Evolutionary conservation across 2,888 invertebrate species (phyloP), one percentile per base, ranked within the genome.

Genomic region (Lacanobia wlatinum): DNA sequence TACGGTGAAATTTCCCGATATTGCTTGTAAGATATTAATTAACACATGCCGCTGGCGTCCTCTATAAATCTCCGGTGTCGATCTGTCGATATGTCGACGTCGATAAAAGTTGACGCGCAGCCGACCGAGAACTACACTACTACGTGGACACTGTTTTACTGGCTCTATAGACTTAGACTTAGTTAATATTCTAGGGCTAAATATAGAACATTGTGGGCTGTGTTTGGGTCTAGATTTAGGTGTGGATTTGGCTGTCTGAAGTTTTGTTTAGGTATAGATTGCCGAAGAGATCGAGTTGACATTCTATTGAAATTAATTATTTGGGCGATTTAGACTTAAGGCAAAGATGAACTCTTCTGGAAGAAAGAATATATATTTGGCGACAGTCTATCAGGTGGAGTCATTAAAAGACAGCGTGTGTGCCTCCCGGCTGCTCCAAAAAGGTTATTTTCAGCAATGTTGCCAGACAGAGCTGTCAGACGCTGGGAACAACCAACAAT

Each of bases 21-120:
- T 86, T 84, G 84, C 90, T 92, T 88, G 91, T 92, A 88, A 89
- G 87, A 87, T 87, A 92, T 93, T 94, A 94, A 94, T 94, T 94
- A 94, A 94, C 94, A 94, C 94, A 92, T 93, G 91, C 90, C 88
- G 81, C 81, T 82, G 87, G 85, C 84, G 89, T 87, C 91, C 87
- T 89, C 90, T 91, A 93, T 94, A 94, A 94, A 94, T 94, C 94
- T 92, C 83, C 83, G 82, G 84, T 86, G 92, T 92, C 92, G 91
- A 90, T 88, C 89, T 90, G 90, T 91, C 93, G 91, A 90, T 91
- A 88, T 87, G 89, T 90, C 81, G 76, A 67, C 55, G 75, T 77
- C 90, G 91, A 91, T 91, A 88, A 84, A 84, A 83, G 84, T 87
- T 87, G 88, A 87, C 83, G 85, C 71, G 69, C 77, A 67, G 70